A percentile compares a stretch with the other conserved stretches of the same genome.
These are phyloP conservation scores for Pristionchus pacificus DNA, from an alignment of 1,140 invertebrate species.

Conservation along the genomic window DNA sequence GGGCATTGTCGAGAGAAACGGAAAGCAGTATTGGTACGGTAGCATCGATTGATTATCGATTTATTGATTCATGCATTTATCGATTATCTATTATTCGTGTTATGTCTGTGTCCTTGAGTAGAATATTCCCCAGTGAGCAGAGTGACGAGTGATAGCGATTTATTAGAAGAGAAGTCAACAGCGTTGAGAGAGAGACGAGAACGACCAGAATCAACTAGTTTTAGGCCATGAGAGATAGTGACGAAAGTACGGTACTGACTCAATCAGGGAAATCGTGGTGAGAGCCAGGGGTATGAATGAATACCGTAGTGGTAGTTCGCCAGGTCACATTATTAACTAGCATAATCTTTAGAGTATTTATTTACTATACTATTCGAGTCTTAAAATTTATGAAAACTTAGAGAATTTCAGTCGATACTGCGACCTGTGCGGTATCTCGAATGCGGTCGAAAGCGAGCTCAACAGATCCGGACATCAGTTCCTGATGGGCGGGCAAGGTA, in stretches of 20 bases:
- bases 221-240: too few relatives aligned
- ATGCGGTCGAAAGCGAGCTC: conserved; percentile 48
- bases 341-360: too few relatives aligned
- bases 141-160: too few relatives aligned
- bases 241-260: too few relatives aligned
- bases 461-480: conserved; percentile 47
- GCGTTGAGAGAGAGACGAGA: too few relatives aligned
- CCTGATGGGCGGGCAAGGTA: neutral
- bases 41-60: neutral
- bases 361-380: neutral
- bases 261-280: too few relatives aligned
- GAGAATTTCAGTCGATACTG: conserved; percentile 49
- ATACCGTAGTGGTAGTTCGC: too few relatives aligned
- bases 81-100: neutral
- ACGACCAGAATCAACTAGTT: too few relatives aligned
- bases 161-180: neutral
- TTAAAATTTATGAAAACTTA: neutral
- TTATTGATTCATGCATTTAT: conserved; percentile 4
- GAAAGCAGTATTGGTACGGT: conserved; percentile 52
- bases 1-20: conserved; percentile 55
- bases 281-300: too few relatives aligned
- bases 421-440: conserved; percentile 47
- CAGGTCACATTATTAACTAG: too few relatives aligned
- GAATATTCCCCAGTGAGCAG: too few relatives aligned
- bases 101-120: neutral